Percentiles rank a stretch among this genome's conserved stretches.
Evolutionary conservation across 2,888 invertebrate species (phyloP).

Genomic region (Leptinotarsa rubiginosa): DNA sequence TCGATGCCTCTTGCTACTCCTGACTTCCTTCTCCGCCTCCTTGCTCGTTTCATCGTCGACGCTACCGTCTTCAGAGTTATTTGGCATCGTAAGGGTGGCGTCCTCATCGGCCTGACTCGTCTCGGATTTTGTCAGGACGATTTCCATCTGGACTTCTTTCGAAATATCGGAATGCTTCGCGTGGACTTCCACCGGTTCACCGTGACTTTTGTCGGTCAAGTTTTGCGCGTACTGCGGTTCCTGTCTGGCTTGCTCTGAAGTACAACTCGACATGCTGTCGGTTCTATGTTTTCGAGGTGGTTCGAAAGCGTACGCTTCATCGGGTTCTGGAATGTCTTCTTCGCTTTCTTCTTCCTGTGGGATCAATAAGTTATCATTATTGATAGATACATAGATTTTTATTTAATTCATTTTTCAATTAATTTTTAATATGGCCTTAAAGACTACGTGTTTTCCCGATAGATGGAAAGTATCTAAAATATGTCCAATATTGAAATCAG

Average conservation of each 20-base stretch:
- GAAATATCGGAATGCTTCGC: conserved; percentile 20
- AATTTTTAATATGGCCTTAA: too few species aligned
- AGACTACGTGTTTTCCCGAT: too few species aligned
- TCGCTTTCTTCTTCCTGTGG: conserved; percentile 35
- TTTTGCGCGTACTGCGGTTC: conserved; percentile 45
- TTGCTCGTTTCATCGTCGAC: conserved; percentile 30
- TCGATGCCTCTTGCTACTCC: conserved; percentile 46
- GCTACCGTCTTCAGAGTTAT: conserved; percentile 16
- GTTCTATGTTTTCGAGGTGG: conserved; percentile 18
- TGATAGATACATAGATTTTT: too few species aligned
- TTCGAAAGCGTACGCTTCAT: conserved; percentile 29
- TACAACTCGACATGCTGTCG: conserved; percentile 13
- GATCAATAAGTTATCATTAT: background rate
- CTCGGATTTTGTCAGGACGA: background rate
- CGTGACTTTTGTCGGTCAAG: conserved; percentile 50
- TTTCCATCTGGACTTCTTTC: conserved; percentile 6
- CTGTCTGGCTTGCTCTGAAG: conserved; percentile 30
- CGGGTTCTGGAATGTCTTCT: conserved; percentile 33
- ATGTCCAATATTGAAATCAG: too few species aligned
- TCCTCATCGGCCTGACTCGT: background rate
- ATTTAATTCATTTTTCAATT: too few species aligned
- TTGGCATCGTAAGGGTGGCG: conserved; percentile 28
- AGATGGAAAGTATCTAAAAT: too few species aligned
- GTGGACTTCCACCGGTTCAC: conserved; percentile 54
- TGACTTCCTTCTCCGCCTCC: conserved; percentile 41